Base-by-base conservation (phyloP, 37 sponge, comb jelly and placozoan species). In the Ephydatia muelleri region DNA sequence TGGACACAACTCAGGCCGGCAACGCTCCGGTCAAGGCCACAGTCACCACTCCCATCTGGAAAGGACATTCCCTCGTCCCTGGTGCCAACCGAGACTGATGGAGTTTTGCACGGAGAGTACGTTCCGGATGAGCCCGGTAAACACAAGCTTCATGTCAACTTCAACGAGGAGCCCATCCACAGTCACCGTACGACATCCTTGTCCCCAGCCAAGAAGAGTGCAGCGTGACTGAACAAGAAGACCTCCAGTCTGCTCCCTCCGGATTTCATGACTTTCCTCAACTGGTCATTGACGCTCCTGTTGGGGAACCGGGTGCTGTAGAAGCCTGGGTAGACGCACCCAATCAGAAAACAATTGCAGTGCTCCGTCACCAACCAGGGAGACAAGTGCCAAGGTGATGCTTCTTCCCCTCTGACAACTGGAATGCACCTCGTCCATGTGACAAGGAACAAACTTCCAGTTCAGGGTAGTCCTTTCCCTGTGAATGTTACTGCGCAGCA, bases 241-340 rank as follows among this genome's bases (percentile, higher is more conserved):
- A 43, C 47, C 47, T 43, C 8, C 6, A 43, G 47, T 43, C 47
- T 11, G 8, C 47, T 43, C 47, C 47, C 8, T 8, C 8, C 4
- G 47, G 47, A 43, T 43, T 43, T 43, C 4, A 4, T 11, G 47
- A 43, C 6, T 43, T 43, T 11, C 47, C 47, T 43, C 47, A 43
- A 43, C 47, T 43, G 70, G 38, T 80, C 14, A 83, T 95, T 33
- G 81, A 82, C 38, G 83, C 84, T 5, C 72, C 67, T 40, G 88
- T 93, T 2, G 84, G 82, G 19, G 66, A 84, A 72, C 93, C 93
- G 28, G 96, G 96, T 3, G 93, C 93, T 8, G 93, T 87, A 25
- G 83, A 89, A 16, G 65, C 85, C 21, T 71, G 67, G 8, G 77
- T 47, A 35, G 79, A 85, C 9, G 1, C 74, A 43, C 22, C 49